Percentiles rank a stretch among this genome's conserved stretches.
phyloP scores from a whole-genome alignment of 1,140 invertebrate species.

The Procambarus virginalis region DNA sequence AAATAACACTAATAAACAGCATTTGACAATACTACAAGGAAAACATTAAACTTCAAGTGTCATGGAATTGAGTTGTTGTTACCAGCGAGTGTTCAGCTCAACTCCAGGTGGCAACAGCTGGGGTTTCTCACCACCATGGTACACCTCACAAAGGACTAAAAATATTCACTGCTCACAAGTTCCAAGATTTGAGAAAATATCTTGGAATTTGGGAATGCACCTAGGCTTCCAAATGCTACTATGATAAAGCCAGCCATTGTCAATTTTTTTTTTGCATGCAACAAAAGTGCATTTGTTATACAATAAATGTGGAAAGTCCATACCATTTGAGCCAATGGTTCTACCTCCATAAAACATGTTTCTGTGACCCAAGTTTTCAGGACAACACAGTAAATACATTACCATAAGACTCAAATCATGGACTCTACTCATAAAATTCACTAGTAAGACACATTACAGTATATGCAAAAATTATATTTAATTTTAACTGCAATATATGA shows the following conservation, averaged over 20 bases:
- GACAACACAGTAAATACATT: slow-evolving; percentile 10
- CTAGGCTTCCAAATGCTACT: slow-evolving; percentile 44
- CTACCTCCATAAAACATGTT: slow-evolving; percentile 5
- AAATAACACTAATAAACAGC: slow-evolving; percentile 66
- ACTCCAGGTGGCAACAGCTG: slow-evolving; percentile 23
- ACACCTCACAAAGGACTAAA: slow-evolving; percentile 52
- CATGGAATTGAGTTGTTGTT: slow-evolving; percentile 13
- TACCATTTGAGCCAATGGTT: background rate
- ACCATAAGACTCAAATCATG: background rate
- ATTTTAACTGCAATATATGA: slow-evolving; percentile 16
- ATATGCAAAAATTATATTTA: slow-evolving; percentile 26
- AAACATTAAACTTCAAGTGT: slow-evolving; percentile 30
- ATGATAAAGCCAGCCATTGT: slow-evolving; percentile 54
- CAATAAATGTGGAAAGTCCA: slow-evolving; percentile 28
- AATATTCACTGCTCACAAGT: slow-evolving; percentile 45
- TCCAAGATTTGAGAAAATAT: slow-evolving; percentile 36
- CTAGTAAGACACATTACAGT: slow-evolving; percentile 28
- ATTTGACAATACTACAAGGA: slow-evolving; percentile 49
- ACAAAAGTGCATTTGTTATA: slow-evolving; percentile 43
- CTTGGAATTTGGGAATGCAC: slow-evolving; percentile 44
- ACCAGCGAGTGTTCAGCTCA: slow-evolving; percentile 22
- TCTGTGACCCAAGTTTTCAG: background rate
- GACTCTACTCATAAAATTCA: slow-evolving; percentile 7
- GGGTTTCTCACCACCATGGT: slow-evolving; percentile 22
- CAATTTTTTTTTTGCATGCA: slow-evolving; percentile 47